Evolutionary conservation across 2,797 vertebrate genomes (phyloP).

Genomic region (Ceyx erithaca): DNA sequence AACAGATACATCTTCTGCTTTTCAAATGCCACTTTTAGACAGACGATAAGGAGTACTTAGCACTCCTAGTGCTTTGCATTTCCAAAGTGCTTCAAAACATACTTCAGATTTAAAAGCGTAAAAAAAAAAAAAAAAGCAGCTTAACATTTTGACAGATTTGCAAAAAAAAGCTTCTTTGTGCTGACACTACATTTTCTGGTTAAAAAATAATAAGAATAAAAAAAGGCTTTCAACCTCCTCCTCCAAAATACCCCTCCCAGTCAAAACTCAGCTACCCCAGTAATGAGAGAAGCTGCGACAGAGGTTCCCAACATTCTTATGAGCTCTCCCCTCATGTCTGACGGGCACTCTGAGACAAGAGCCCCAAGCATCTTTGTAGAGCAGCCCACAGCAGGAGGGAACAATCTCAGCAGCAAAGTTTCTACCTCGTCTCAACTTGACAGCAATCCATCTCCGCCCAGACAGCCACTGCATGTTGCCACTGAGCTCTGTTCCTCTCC

Average conservation of each 20-base stretch:
- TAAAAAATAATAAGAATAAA: conserved; percentile 12
- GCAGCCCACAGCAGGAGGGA: not conserved
- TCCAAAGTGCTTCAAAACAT: conserved; percentile 68
- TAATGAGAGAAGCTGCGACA: not conserved
- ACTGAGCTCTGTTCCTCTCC: not conserved
- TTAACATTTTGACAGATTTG: conserved; percentile 57
- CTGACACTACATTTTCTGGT: conserved; percentile 45
- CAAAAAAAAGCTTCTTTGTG: conserved; percentile 59
- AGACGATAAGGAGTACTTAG: conserved; percentile 40
- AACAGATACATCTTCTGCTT: conserved; percentile 36
- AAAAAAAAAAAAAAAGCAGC: conserved; percentile 1
- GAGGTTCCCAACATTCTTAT: fast-evolving
- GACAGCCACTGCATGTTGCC: not conserved
- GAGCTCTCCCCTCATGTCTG: not conserved
- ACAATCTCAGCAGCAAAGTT: not conserved
- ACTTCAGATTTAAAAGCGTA: conserved; percentile 51
- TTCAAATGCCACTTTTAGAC: conserved; percentile 44
- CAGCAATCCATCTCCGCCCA: not conserved
- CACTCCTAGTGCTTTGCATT: conserved; percentile 57
- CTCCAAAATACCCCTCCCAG: not conserved
- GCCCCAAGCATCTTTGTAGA: not conserved
- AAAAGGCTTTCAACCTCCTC: not conserved
- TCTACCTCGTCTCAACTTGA: not conserved
- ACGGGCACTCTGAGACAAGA: not conserved
- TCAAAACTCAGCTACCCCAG: not conserved